Evolutionary conservation across 2,888 invertebrate species (phyloP).

Genomic region (Nephrotoma appendiculata): DNA sequence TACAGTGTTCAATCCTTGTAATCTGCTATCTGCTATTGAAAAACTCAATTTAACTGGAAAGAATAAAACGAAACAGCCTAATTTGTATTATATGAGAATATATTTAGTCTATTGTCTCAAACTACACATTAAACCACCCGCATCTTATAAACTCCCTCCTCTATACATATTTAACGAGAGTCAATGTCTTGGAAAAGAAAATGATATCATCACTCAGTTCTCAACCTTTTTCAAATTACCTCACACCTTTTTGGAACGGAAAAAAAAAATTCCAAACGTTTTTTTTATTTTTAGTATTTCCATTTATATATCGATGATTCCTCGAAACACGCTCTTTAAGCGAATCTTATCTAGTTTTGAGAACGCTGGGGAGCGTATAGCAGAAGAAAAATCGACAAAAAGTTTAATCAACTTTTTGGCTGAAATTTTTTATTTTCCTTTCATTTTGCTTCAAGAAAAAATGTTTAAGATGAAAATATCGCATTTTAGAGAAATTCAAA

Average conservation of each 20-base stretch:
- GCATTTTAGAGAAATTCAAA: not conserved
- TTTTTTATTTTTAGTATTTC: not conserved
- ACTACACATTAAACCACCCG: not conserved
- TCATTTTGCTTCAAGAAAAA: not conserved
- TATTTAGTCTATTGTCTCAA: not conserved
- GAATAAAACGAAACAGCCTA: not conserved
- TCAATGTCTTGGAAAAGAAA: not conserved
- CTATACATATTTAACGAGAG: not conserved
- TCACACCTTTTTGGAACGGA: not conserved
- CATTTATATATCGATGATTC: not conserved
- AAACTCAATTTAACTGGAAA: not conserved
- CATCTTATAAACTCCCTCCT: not conserved
- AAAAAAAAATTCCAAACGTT: too few species aligned
- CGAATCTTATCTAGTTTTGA: not conserved
- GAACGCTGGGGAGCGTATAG: not conserved
- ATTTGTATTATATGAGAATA: not conserved
- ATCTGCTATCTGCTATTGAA: not conserved
- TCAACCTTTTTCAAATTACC: not conserved
- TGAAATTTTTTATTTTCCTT: not conserved
- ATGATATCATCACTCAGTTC: not conserved
- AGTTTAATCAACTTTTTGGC: not conserved
- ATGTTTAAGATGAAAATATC: not conserved
- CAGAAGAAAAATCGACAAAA: not conserved
- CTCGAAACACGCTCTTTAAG: not conserved
- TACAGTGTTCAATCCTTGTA: not conserved